These are phyloP conservation scores for Troides oblongomaculatus DNA, from an alignment of 2,888 invertebrate species.

Conservation along the genomic window DNA sequence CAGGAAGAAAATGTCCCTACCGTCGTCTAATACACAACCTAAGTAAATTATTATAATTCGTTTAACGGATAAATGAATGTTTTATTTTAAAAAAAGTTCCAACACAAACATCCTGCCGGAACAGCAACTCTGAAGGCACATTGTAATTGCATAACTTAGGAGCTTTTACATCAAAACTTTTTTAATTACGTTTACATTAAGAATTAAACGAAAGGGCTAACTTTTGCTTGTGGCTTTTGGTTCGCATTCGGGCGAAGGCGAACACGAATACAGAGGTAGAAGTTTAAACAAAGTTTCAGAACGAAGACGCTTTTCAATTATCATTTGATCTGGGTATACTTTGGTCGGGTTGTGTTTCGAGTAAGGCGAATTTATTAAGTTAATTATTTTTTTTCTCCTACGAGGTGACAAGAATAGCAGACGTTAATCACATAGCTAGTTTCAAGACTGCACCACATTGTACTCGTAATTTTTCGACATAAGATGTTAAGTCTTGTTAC, in stretches of 20 bases:
- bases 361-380: too few relatives aligned
- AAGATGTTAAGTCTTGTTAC: too few relatives aligned
- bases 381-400: too few relatives aligned
- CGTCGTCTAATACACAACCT: too few relatives aligned
- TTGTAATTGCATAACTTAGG: conserved; percentile 28
- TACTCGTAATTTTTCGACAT: too few relatives aligned
- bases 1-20: too few relatives aligned
- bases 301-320: background rate
- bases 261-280: background rate
- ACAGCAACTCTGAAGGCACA: conserved; percentile 11
- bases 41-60: too few relatives aligned
- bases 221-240: conserved; percentile 19
- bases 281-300: background rate
- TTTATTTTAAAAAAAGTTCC: conserved; percentile 6
- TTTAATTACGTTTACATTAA: conserved; percentile 28
- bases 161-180: conserved; percentile 19
- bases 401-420: too few relatives aligned
- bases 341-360: too few relatives aligned
- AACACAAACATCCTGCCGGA: conserved; percentile 20
- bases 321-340: background rate
- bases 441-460: too few relatives aligned
- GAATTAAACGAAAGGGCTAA: conserved; percentile 26
- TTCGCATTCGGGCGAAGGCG: conserved; percentile 1
- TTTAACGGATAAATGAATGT: conserved; percentile 15
- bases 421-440: too few relatives aligned